These are phyloP conservation scores for Ariolimax columbianus DNA, from an alignment of 2,888 invertebrate species.

Conservation along the genomic window DNA sequence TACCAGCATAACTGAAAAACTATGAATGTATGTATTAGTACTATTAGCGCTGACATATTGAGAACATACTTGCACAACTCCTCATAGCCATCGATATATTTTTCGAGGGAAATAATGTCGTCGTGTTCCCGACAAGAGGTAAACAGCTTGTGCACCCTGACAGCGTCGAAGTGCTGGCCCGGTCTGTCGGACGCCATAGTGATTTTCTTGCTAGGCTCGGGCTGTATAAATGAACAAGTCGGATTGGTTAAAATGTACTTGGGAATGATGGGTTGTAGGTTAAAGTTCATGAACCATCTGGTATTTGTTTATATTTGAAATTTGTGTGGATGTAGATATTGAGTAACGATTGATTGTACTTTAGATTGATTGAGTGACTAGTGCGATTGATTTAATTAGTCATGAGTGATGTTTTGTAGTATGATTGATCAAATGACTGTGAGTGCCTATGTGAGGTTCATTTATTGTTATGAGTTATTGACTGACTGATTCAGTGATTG, in stretches of 20 bases:
- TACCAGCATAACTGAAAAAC: background rate
- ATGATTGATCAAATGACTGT: too few relatives aligned
- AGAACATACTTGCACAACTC: slow-evolving; percentile 66
- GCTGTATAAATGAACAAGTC: background rate
- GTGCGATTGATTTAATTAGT: too few relatives aligned
- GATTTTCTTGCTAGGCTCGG: slow-evolving; percentile 11
- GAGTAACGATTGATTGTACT: too few relatives aligned
- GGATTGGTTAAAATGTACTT: background rate
- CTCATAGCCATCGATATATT: slow-evolving; percentile 65
- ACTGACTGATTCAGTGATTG: too few relatives aligned
- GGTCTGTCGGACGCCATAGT: slow-evolving; percentile 28
- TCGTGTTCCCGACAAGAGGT: slow-evolving; percentile 58
- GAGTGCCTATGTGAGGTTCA: too few relatives aligned
- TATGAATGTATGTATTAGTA: background rate
- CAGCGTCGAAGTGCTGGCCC: slow-evolving; percentile 63
- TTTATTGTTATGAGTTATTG: too few relatives aligned
- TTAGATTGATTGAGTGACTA: too few relatives aligned
- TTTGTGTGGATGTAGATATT: too few relatives aligned
- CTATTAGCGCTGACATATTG: background rate
- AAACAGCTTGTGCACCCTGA: slow-evolving; percentile 59
- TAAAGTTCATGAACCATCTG: too few relatives aligned
- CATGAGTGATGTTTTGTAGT: too few relatives aligned
- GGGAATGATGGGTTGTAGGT: too few relatives aligned
- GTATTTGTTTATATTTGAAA: too few relatives aligned
- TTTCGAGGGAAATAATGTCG: slow-evolving; percentile 59